Base-by-base conservation (phyloP, 1,140 invertebrate species). In the Ostrea edulis region DNA sequence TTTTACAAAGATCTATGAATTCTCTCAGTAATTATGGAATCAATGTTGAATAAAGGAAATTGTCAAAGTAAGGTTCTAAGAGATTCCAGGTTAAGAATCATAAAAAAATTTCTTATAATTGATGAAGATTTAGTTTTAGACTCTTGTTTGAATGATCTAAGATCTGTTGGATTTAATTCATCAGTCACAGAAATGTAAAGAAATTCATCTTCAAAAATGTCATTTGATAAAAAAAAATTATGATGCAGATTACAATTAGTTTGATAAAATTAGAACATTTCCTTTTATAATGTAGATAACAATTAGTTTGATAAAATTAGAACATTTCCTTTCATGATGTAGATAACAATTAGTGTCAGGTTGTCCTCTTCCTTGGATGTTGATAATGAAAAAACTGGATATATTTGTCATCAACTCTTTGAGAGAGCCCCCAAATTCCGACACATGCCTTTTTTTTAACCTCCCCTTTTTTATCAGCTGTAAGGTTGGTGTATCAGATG, bases 371-470 rank as follows among this genome's bases (percentile, higher is more conserved):
- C 68, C 68, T 77, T 25, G 68, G 12, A 77, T 77, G 8, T 77
- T 77, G 68, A 77, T 77, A 77, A 77, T 29, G 11, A 29, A 77
- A 35, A 25, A 35, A 77, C 25, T 77, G 12, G 29, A 14, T 20
- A n/a, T 62, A 35, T 35, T 77, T 17, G 25, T 14, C 9, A 29
- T 77, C 68, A 77, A 77, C 22, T 77, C 29, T 77, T n/a, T 77
- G 68, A 77, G 68, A 77, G 35, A 77, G 35, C 29, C 68, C 68
- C 68, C 25, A 25, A 22, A 77, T 77, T 77, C 68, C 68, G 35
- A 77, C 68, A 77, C 68, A 77, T 77, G 68, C 68, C 29, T 77
- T 29, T 62, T 77, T 77, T 77, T 77, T n/a, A n/a, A 29, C 29
- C 68, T 77, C 25, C n/a, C 68, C 12, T 62, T n/a, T 62, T 77